These are phyloP conservation scores for Sebastes vulpes DNA, from an alignment of 2,797 vertebrate species.

Conservation along the genomic window DNA sequence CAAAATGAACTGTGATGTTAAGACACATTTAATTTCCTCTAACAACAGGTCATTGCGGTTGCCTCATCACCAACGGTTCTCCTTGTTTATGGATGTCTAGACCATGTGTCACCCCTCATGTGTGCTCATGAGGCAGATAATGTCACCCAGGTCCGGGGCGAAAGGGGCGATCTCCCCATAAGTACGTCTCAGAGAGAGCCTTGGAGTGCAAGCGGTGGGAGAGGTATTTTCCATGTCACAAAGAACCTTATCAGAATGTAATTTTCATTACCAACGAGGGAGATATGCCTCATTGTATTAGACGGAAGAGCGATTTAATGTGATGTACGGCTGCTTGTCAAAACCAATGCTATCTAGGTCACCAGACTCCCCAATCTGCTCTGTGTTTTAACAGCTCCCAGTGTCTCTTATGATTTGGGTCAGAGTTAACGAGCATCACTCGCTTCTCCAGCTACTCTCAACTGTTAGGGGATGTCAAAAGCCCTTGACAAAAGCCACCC, in stretches of 20 bases:
- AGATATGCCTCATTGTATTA: conserved; percentile 77
- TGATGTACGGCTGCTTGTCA: conserved; percentile 79
- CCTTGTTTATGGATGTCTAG: conserved; percentile 15
- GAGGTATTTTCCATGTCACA: conserved; percentile 73
- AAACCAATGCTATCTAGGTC: conserved; percentile 86
- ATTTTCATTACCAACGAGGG: conserved; percentile 75
- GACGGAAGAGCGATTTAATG: conserved; percentile 79
- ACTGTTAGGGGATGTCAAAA: conserved; percentile 65
- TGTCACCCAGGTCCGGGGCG: conserved; percentile 40
- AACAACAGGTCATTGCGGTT: conserved; percentile 40
- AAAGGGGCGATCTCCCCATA: conserved; percentile 27
- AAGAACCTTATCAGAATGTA: conserved; percentile 73
- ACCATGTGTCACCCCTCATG: conserved; percentile 44
- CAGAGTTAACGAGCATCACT: conserved; percentile 83
- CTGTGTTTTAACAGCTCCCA: conserved; percentile 84
- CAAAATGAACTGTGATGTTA: conserved; percentile 4
- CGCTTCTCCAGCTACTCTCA: conserved; percentile 62
- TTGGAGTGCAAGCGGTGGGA: conserved; percentile 15
- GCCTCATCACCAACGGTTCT: conserved; percentile 27
- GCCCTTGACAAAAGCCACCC: conserved; percentile 66
- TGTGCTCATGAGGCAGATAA: conserved; percentile 52
- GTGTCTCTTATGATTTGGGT: conserved; percentile 87
- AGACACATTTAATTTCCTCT: conserved; percentile 33
- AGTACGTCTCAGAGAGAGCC: conserved; percentile 27
- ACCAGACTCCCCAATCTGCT: conserved; percentile 84